Evolutionary conservation across 92 coral and sea anemone genomes (phyloP).

Genomic region (Zoanthus sansibaricus): DNA sequence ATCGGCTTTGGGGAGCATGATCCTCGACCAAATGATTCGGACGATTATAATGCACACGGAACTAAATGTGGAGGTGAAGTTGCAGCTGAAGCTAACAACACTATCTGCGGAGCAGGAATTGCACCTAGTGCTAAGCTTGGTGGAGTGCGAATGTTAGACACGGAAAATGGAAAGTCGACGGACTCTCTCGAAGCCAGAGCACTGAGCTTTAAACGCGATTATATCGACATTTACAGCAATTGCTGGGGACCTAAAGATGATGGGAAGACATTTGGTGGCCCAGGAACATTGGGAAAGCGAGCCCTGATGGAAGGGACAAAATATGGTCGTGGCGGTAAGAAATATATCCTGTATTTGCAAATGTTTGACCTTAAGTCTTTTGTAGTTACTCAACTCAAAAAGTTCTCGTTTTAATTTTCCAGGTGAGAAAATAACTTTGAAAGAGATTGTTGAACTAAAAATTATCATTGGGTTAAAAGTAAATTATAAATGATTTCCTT

Average conservation of each 20-base stretch:
- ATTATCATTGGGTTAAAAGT: background rate
- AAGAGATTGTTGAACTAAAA: background rate
- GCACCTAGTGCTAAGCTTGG: conserved; percentile 90
- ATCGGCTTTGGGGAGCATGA: conserved; percentile 53
- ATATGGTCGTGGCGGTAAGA: conserved; percentile 89
- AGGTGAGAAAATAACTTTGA: conserved; percentile 8
- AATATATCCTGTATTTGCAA: background rate
- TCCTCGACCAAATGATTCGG: conserved; percentile 87
- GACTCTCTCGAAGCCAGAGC: conserved; percentile 89
- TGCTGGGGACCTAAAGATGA: conserved; percentile 99
- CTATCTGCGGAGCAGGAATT: conserved; percentile 92
- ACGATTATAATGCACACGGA: conserved; percentile 94
- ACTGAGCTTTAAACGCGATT: conserved; percentile 82
- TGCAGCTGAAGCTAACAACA: conserved; percentile 89
- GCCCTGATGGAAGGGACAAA: conserved; percentile 86
- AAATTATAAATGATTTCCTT: conserved; percentile 1
- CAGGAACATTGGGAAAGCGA: conserved; percentile 81
- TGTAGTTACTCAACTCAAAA: background rate
- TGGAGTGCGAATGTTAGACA: conserved; percentile 93
- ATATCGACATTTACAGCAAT: conserved; percentile 94
- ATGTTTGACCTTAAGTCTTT: background rate
- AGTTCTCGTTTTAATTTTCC: background rate
- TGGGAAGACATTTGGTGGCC: conserved; percentile 96
- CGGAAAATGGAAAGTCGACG: conserved; percentile 77
- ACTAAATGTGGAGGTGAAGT: conserved; percentile 97